Evolutionary conservation across 2,113 vertebrate genomes (phyloP).

Genomic region (Triplophysa tibetana): DNA sequence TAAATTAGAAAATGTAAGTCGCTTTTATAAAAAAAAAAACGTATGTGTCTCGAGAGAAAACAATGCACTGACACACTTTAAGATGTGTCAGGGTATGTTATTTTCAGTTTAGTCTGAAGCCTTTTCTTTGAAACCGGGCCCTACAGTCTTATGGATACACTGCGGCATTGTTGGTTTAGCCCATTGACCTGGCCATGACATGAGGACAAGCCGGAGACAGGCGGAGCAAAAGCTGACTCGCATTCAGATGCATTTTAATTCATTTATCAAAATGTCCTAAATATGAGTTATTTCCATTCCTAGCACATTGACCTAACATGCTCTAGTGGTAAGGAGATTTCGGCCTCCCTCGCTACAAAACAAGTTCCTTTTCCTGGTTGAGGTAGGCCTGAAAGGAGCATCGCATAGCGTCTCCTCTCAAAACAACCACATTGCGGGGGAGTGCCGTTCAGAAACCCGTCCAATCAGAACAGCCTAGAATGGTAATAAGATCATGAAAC

Average conservation of each 20-base stretch:
- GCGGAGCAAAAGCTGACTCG: slow-evolving; percentile 17
- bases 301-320: slow-evolving; percentile 16
- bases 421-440: slow-evolving; percentile 12
- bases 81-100: too few relatives aligned
- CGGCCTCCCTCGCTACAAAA: background rate
- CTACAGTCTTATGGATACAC: slow-evolving; percentile 14
- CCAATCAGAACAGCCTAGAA: slow-evolving; percentile 19
- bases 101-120: too few relatives aligned
- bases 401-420: background rate
- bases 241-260: background rate
- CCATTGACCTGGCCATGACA: background rate
- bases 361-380: slow-evolving; percentile 34
- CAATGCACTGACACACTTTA: too few relatives aligned
- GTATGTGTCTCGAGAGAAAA: too few relatives aligned
- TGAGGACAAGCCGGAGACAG: slow-evolving; percentile 16
- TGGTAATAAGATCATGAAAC: slow-evolving; percentile 38
- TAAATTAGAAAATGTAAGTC: too few relatives aligned
- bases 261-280: background rate
- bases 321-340: background rate
- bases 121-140: too few relatives aligned
- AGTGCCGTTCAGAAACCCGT: slow-evolving; percentile 6
- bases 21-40: too few relatives aligned
- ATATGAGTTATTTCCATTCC: slow-evolving; percentile 9
- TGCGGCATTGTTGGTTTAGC: background rate
- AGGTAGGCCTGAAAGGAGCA: slow-evolving; percentile 28